Evolutionary conservation across 2,888 invertebrate species (phyloP).

Genomic region (Cephus sareptanus): DNA sequence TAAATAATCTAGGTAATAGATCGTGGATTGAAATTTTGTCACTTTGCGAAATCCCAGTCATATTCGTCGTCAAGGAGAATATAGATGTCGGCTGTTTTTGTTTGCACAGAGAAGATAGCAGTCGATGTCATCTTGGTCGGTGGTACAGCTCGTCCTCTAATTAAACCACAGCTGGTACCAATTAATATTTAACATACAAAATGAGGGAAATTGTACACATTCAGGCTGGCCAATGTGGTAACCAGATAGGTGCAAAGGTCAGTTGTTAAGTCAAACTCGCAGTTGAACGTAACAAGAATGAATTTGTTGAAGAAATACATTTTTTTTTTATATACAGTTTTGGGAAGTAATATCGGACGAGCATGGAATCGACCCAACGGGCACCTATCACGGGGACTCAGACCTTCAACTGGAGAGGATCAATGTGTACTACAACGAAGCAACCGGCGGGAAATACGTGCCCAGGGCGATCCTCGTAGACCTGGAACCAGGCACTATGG

Average conservation of each 20-base stretch:
- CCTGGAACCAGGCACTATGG: slow-evolving; percentile 78
- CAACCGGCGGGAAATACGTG: slow-evolving; percentile 72
- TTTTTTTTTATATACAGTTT: slow-evolving; percentile 71
- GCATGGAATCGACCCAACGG: slow-evolving; percentile 73
- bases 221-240: slow-evolving; percentile 90
- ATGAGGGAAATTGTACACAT: slow-evolving; percentile 87
- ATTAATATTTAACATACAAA: not conserved
- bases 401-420: slow-evolving; percentile 75
- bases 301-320: slow-evolving; percentile 50
- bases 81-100: slow-evolving; percentile 31
- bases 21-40: not conserved
- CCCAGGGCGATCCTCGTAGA: slow-evolving; percentile 75
- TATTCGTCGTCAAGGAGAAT: slow-evolving; percentile 15
- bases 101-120: slow-evolving; percentile 15
- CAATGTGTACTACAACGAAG: slow-evolving; percentile 76
- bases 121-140: not conserved
- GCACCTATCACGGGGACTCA: slow-evolving; percentile 73
- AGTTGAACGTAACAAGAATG: not conserved
- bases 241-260: slow-evolving; percentile 84
- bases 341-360: slow-evolving; percentile 87
- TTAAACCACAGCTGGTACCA: not conserved
- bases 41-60: slow-evolving; percentile 3
- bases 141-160: not conserved
- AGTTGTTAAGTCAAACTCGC: slow-evolving; percentile 31
- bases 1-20: no score